Conservation (phyloP, 2,797 vertebrate genomes). For the Lycodopsis pacificus region DNA sequence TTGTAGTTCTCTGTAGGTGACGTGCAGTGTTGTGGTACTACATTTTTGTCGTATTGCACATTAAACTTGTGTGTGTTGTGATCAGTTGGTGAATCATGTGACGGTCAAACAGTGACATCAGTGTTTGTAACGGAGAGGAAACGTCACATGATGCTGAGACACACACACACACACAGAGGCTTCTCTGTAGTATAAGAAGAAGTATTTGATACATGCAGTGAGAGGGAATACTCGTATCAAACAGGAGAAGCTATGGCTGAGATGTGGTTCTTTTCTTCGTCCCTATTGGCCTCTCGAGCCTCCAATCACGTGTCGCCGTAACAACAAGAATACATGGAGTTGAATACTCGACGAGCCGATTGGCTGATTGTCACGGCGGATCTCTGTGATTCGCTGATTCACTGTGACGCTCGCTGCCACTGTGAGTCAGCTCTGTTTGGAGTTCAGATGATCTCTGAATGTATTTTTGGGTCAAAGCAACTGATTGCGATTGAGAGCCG, state of each 20-base stretch:
- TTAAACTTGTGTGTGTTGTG: too few relatives aligned
- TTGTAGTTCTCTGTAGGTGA: neutral
- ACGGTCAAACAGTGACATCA: conserved; percentile 10
- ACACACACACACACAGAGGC: neutral
- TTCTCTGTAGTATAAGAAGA: neutral
- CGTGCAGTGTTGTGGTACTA: neutral
- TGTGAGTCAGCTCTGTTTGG: too few relatives aligned
- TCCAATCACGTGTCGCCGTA: too few relatives aligned
- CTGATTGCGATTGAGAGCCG: too few relatives aligned
- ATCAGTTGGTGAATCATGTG: conserved; percentile 24
- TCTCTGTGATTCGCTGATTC: too few relatives aligned
- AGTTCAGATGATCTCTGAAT: too few relatives aligned
- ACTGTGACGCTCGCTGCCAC: too few relatives aligned
- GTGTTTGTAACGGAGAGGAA: conserved; percentile 1
- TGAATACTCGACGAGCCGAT: too few relatives aligned
- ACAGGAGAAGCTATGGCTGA: neutral
- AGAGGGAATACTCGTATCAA: neutral
- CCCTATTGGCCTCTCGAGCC: neutral
- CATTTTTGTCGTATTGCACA: neutral
- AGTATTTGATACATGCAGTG: neutral
- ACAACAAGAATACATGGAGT: too few relatives aligned
- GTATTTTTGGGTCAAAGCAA: too few relatives aligned
- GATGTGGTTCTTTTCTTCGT: neutral
- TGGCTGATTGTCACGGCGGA: too few relatives aligned
- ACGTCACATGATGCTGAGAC: conserved; percentile 17